phyloP scores from a whole-genome alignment of 2,797 vertebrate genomes.

The Columba guinea region DNA sequence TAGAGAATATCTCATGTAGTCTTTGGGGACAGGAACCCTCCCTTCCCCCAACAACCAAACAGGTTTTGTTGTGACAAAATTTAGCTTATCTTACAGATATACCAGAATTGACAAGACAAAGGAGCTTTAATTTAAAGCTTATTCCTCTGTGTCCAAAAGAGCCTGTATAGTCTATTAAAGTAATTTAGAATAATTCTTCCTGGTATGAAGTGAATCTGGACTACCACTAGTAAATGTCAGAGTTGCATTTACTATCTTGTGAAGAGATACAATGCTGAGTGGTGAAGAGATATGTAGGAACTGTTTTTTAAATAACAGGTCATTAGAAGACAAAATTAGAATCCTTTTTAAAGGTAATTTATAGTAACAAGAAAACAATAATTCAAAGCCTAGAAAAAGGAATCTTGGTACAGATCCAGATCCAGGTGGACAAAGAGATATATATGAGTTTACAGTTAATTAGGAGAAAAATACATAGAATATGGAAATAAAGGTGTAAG shows the following conservation, averaged over 20 bases:
- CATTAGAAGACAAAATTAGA: not conserved
- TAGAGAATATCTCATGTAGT: not conserved
- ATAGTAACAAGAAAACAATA: not conserved
- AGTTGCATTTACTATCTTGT: not conserved
- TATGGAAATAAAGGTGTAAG: not conserved
- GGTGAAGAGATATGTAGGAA: not conserved
- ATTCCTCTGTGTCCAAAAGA: not conserved
- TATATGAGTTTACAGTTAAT: not conserved
- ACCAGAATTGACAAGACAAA: not conserved
- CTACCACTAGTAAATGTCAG: not conserved
- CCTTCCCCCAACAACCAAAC: not conserved
- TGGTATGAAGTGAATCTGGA: not conserved
- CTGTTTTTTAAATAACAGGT: not conserved
- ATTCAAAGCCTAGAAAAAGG: conserved; percentile 4
- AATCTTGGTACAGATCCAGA: not conserved
- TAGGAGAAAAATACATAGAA: conserved; percentile 14
- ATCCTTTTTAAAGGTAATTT: conserved; percentile 10
- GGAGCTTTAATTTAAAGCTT: not conserved
- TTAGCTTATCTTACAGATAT: not conserved
- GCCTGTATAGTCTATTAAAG: not conserved
- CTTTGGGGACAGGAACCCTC: not conserved
- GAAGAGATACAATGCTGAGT: not conserved
- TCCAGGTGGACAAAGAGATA: not conserved
- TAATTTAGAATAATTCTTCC: not conserved
- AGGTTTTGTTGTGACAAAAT: not conserved